Base-by-base conservation (phyloP, 1,140 invertebrate genomes). In the Spodoptera frugiperda region DNA sequence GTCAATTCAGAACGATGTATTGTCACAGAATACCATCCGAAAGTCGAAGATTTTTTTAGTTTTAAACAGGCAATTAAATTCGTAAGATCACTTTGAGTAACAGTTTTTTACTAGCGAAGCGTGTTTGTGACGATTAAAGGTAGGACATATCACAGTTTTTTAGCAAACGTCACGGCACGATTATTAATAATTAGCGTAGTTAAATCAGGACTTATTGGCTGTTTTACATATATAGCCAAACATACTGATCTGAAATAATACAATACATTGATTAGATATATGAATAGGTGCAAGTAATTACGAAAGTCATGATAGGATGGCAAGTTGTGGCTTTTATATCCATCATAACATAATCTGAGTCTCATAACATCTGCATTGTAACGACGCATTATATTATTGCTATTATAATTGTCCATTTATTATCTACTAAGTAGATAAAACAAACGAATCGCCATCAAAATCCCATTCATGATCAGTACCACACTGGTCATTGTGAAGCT, bases 1-100 rank as follows among this genome's bases (percentile, higher is more conserved):
- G 94, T 94, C 94, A 94, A 94, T 94, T 94, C 93, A 93, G 92
- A 90, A 86, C 87, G 57, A 72, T 71, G 70, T 63, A 87, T 82
- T 74, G 78, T 61, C 71, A 63, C 55, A 74, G 55, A 57, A 74
- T 51, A 63, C 71, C 71, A 74, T 74, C 71, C 71, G 71, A 61
- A 63, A 61, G 55, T 74, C 71, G 54, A 74, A 61, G 71, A 21
- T 51, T 74, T 68, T 77, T 77, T 12, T 65, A 68, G 14, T 19
- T 67, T 63, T 68, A 21, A 44, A 46, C 53, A 57, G 19, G 15
- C 10, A 15, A 21, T 14, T 74, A 46, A 49, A 10, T 21, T 73
- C 59, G n/a, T 59, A 61, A 17, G 19, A 39, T 19, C 15, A 44
- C 9, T 14, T 39, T 53, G 44, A 19, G 39, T 49, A 63, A 73